These are phyloP conservation scores for Pristionchus mayeri DNA, from an alignment of 2,888 invertebrate genomes.

Conservation along the genomic window DNA sequence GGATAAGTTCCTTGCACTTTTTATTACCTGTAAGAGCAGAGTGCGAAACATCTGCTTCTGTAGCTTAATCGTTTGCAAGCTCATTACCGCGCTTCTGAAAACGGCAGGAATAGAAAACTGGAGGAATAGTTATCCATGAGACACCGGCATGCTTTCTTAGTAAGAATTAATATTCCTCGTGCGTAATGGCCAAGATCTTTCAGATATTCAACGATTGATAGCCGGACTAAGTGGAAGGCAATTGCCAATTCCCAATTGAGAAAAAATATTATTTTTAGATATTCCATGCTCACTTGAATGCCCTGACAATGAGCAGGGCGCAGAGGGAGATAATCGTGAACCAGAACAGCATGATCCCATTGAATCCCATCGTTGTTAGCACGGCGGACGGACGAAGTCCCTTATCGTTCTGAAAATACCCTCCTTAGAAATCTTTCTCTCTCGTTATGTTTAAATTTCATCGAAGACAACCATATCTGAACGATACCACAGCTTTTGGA, in stretches of 20 bases:
- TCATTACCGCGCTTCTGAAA: neutral
- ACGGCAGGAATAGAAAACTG: neutral
- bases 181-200: too few species aligned
- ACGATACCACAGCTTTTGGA: too few species aligned
- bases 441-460: neutral
- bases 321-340: neutral
- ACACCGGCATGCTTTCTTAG: too few species aligned
- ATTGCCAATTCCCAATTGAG: too few species aligned
- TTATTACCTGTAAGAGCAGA: neutral
- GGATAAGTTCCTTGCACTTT: too few species aligned
- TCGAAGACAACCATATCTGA: neutral
- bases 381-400: neutral
- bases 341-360: conserved; percentile 16
- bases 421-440: neutral
- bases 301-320: neutral
- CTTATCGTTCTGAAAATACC: neutral
- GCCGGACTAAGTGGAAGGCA: too few species aligned
- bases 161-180: too few species aligned
- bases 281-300: neutral
- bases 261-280: too few species aligned
- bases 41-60: neutral
- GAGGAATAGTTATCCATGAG: too few species aligned
- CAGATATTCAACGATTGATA: too few species aligned
- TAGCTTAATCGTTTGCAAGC: neutral
- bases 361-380: neutral